These are phyloP conservation scores for Chrysotoxum bicinctum DNA, from an alignment of 2,888 invertebrate genomes.

Conservation along the genomic window DNA sequence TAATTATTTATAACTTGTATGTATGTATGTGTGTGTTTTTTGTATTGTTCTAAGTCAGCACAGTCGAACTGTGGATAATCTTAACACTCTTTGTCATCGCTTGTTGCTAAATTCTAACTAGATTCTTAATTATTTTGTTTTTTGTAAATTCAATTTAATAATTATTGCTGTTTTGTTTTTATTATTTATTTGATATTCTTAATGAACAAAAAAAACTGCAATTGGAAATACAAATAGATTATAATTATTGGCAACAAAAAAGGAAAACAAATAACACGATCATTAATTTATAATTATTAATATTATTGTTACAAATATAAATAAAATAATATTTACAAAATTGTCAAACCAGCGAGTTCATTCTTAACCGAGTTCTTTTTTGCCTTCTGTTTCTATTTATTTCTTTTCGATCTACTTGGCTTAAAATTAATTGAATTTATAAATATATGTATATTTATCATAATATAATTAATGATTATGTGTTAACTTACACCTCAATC, in stretches of 20 bases:
- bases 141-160: constrained; percentile 1
- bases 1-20: constrained; percentile 27
- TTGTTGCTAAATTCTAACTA: constrained; percentile 65
- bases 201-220: constrained; percentile 4
- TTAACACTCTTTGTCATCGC: constrained; percentile 28
- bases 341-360: constrained; percentile 26
- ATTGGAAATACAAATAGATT: not conserved
- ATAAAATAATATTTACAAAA: constrained; percentile 51
- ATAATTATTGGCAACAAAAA: constrained; percentile 1
- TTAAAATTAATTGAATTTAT: constrained; percentile 60
- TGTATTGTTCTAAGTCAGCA: constrained; percentile 65
- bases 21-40: constrained; percentile 31
- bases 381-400: not conserved
- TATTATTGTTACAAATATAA: constrained; percentile 6
- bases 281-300: not conserved
- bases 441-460: constrained; percentile 35
- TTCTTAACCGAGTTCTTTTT: not conserved
- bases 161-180: constrained; percentile 33
- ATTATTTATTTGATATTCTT: constrained; percentile 8
- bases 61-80: constrained; percentile 31
- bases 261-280: not conserved
- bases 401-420: constrained; percentile 38
- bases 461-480: constrained; percentile 36
- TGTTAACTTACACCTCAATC: constrained; percentile 30
- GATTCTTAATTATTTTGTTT: constrained; percentile 17